Evolutionary conservation across 30 jellyfish, hydroid and myxozoan genomes (phyloP).

Genomic region (Aurelia sp.): DNA sequence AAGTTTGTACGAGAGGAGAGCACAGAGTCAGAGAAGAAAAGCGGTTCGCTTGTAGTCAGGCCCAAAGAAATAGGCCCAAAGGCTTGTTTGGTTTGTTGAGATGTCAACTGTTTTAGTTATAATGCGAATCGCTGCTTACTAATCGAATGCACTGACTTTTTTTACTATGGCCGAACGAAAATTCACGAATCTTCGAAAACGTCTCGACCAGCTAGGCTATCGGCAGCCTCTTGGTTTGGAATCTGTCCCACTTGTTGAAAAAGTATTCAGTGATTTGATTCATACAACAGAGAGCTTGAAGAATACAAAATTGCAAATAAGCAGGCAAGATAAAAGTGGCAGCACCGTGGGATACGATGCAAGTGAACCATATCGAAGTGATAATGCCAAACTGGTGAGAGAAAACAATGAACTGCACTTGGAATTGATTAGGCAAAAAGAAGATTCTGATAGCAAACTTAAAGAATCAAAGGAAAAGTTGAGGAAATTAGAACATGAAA

Average conservation of each 20-base stretch:
- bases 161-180: slow-evolving; percentile 80
- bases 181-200: slow-evolving; percentile 77
- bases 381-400: slow-evolving; percentile 87
- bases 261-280: slow-evolving; percentile 88
- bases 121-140: no score
- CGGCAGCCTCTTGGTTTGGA: slow-evolving; percentile 97
- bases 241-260: slow-evolving; percentile 95
- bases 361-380: slow-evolving; percentile 89
- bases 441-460: slow-evolving; percentile 63
- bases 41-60: no score
- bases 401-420: slow-evolving; percentile 96
- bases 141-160: not conserved
- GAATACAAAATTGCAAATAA: slow-evolving; percentile 65
- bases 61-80: no score
- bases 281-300: slow-evolving; percentile 97
- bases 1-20: no score
- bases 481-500: slow-evolving; percentile 83
- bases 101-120: no score
- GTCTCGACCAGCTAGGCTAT: slow-evolving; percentile 97
- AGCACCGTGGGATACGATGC: slow-evolving; percentile 51
- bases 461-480: slow-evolving; percentile 68
- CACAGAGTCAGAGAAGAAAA: no score
- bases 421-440: slow-evolving; percentile 79
- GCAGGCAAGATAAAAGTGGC: slow-evolving; percentile 45
- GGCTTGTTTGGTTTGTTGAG: no score